Percentiles rank a stretch among this genome's conserved stretches.
Evolutionary conservation across 2,888 invertebrate genomes (phyloP).

Genomic region (Oconnorella tubifera): DNA sequence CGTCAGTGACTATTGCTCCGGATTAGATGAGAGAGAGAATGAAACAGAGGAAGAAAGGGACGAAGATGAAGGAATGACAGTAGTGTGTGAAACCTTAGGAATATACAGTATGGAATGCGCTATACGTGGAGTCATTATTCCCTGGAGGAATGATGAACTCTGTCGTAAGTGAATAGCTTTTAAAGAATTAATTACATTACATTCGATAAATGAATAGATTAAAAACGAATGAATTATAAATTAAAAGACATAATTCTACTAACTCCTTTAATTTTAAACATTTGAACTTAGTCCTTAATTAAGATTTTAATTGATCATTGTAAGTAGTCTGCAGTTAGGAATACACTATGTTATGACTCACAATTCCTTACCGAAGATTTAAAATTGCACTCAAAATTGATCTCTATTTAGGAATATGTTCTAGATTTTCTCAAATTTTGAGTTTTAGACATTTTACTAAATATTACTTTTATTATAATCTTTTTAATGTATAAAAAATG

Average conservation of each 20-base stretch:
- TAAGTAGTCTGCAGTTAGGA: too few species aligned
- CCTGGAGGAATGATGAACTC: conserved; percentile 73
- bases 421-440: too few species aligned
- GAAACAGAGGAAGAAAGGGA: conserved; percentile 47
- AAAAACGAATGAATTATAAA: not conserved
- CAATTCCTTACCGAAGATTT: too few species aligned
- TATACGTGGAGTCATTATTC: conserved; percentile 58
- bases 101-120: conserved; percentile 73
- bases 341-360: too few species aligned
- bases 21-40: too few species aligned
- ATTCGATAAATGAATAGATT: not conserved
- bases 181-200: too few species aligned
- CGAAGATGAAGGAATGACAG: not conserved
- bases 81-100: conserved; percentile 64
- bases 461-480: too few species aligned
- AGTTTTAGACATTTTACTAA: too few species aligned
- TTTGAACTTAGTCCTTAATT: not conserved
- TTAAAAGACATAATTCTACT: not conserved
- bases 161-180: conserved; percentile 90
- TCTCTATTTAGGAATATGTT: too few species aligned
- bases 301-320: too few species aligned
- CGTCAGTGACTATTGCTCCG: conserved; percentile 72
- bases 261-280: conserved; percentile 4
- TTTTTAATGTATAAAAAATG: too few species aligned
- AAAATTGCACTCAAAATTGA: too few species aligned